Conservation (phyloP, 1,140 invertebrate genomes). For the Sitobion miscanthi region DNA sequence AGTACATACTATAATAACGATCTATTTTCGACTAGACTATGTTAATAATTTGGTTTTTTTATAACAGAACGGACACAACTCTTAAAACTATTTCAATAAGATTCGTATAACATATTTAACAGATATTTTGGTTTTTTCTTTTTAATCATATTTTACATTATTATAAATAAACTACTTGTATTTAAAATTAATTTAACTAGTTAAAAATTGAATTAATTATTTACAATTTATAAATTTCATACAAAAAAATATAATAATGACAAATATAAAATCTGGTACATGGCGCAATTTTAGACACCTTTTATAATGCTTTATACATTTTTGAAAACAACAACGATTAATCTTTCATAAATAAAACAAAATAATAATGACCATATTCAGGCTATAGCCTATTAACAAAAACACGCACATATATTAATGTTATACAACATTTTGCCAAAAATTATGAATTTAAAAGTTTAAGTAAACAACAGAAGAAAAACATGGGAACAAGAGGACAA, state of each 20-base stretch:
- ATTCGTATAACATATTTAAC: constrained; percentile 42
- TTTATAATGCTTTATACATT: constrained; percentile 22
- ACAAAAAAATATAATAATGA: constrained; percentile 40
- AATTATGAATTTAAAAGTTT: constrained; percentile 21
- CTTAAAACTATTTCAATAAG: constrained; percentile 36
- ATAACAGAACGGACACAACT: constrained; percentile 45
- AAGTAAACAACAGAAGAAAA: constrained; percentile 28
- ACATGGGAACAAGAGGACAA: constrained; percentile 30
- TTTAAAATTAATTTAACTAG: constrained; percentile 54
- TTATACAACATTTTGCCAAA: constrained; percentile 22
- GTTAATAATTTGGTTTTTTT: constrained; percentile 51
- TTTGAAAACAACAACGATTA: constrained; percentile 34
- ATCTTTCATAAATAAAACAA: constrained; percentile 36
- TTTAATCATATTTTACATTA: constrained; percentile 20
- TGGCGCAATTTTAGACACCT: background rate
- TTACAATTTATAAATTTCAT: constrained; percentile 48
- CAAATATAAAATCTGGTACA: constrained; percentile 47
- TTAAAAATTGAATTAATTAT: constrained; percentile 43
- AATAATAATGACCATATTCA: constrained; percentile 30
- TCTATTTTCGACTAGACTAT: constrained; percentile 55
- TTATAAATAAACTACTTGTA: constrained; percentile 46
- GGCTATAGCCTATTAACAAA: background rate
- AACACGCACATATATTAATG: constrained; percentile 31
- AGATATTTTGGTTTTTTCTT: constrained; percentile 35
- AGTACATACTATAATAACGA: constrained; percentile 35